phyloP scores from a whole-genome alignment of 2,888 invertebrate species.

The Sinhomidia bicolor region DNA sequence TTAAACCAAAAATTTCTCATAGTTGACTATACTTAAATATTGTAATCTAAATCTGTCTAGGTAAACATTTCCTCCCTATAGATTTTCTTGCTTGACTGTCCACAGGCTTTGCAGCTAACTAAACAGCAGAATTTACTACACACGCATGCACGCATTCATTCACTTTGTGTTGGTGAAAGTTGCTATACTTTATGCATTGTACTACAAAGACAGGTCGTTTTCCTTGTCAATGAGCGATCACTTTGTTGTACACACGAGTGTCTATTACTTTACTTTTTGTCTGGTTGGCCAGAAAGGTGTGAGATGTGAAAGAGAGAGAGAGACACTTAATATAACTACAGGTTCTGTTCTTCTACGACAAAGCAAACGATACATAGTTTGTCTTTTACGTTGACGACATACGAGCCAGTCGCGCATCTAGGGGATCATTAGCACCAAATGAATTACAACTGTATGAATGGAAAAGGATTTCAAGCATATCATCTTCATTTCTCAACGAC shows the following conservation, averaged over 20 bases:
- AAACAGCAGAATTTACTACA: neutral
- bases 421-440: slow-evolving; percentile 36
- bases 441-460: slow-evolving; percentile 24
- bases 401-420: neutral
- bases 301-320: slow-evolving; percentile 28
- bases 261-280: neutral
- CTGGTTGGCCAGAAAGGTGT: slow-evolving; percentile 36
- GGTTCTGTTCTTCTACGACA: neutral
- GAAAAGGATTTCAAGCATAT: slow-evolving; percentile 37
- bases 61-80: too few species aligned
- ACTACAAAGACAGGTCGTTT: slow-evolving; percentile 1
- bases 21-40: too few species aligned
- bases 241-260: neutral
- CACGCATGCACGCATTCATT: neutral
- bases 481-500: slow-evolving; percentile 63
- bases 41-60: too few species aligned
- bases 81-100: too few species aligned
- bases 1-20: too few species aligned
- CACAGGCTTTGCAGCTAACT: neutral
- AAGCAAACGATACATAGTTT: neutral
- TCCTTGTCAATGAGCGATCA: neutral
- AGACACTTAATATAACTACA: neutral
- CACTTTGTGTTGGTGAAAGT: slow-evolving; percentile 45
- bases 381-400: slow-evolving; percentile 7
- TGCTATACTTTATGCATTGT: slow-evolving; percentile 22